These are phyloP conservation scores for Microcebus jonahi DNA, from an alignment of 2,113 vertebrate species.

Conservation along the genomic window DNA sequence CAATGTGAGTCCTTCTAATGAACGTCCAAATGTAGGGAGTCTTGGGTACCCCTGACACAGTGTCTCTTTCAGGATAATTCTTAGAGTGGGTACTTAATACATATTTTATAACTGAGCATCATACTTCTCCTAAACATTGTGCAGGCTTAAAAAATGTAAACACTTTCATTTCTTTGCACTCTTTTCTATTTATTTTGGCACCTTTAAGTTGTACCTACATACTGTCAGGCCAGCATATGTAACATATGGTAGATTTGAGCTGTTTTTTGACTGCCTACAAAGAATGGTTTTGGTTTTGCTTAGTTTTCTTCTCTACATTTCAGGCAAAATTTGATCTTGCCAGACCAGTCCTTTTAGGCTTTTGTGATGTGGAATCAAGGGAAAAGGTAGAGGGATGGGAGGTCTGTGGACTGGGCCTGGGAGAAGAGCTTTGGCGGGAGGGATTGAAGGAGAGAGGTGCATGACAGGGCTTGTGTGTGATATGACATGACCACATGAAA, in stretches of 20 bases:
- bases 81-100: neutral
- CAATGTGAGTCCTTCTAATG: neutral
- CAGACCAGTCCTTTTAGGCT: neutral
- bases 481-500: neutral
- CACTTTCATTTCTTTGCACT: neutral
- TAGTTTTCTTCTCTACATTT: neutral
- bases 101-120: neutral
- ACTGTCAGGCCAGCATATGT: neutral
- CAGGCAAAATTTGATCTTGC: neutral
- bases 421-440: neutral
- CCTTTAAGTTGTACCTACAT: neutral
- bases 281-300: neutral
- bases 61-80: neutral
- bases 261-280: neutral
- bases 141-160: neutral
- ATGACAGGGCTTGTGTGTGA: neutral
- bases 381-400: neutral
- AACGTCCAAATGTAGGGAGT: neutral
- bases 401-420: neutral
- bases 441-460: neutral
- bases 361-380: neutral
- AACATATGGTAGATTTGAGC: neutral
- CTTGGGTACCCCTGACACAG: neutral
- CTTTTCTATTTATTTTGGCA: slow-evolving; percentile 9
- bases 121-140: neutral